Conservation (phyloP, 2,888 invertebrate species). For the Nephrotoma appendiculata region DNA sequence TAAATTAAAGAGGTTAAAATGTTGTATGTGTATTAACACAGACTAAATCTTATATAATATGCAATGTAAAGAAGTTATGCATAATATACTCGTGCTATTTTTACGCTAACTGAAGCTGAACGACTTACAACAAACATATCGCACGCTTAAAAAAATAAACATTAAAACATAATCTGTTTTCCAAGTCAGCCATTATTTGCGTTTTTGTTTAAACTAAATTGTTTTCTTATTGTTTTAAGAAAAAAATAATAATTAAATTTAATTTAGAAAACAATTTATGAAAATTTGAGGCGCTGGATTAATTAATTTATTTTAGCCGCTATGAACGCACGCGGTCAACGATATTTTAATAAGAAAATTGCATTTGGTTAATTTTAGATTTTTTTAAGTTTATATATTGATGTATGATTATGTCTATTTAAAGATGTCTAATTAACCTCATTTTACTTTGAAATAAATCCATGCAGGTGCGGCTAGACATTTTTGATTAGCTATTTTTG, state of each 20-base stretch:
- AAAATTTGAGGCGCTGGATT: neutral
- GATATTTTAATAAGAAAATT: neutral
- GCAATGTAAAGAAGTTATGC: neutral
- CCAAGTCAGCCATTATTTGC: neutral
- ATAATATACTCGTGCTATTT: neutral
- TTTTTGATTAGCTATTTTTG: neutral
- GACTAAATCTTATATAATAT: neutral
- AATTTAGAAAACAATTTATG: neutral
- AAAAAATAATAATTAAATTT: neutral
- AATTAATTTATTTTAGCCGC: neutral
- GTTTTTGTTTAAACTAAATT: neutral
- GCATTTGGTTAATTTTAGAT: neutral
- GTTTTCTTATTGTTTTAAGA: neutral
- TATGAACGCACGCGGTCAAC: neutral
- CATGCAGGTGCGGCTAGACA: neutral
- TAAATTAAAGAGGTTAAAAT: neutral
- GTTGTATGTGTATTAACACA: neutral
- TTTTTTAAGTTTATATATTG: neutral
- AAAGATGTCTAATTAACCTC: neutral
- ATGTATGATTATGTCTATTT: neutral
- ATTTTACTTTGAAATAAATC: neutral
- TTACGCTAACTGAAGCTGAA: neutral
- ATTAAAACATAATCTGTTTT: neutral
- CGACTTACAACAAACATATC: neutral
- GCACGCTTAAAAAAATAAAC: neutral